Evolutionary conservation across 2,888 invertebrate genomes (phyloP).

Genomic region (Seira sanloemensis): DNA sequence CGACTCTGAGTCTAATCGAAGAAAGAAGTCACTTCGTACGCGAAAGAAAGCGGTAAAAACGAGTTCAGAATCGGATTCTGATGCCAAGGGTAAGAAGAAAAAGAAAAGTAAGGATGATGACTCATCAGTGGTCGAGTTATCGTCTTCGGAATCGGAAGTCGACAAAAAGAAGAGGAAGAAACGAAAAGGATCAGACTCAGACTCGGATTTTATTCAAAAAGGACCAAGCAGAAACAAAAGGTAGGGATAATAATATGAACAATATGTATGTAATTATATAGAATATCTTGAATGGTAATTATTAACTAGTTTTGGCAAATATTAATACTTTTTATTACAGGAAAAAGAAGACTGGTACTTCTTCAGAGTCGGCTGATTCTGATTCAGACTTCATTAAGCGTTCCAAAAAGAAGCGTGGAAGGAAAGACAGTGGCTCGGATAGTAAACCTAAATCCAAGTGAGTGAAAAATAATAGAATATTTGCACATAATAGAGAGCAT

Average conservation of each 20-base stretch:
- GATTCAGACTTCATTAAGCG: neutral
- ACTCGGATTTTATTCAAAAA: slow-evolving; percentile 27
- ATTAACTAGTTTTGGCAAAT: neutral
- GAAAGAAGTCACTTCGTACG: neutral
- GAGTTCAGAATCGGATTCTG: slow-evolving; percentile 34
- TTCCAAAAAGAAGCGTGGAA: slow-evolving; percentile 19
- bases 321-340: neutral
- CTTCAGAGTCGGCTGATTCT: neutral
- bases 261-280: too few relatives aligned
- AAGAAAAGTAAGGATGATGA: neutral
- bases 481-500: too few relatives aligned
- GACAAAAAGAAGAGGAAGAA: slow-evolving; percentile 14
- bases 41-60: slow-evolving; percentile 6
- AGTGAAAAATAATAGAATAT: too few relatives aligned
- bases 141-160: slow-evolving; percentile 22
- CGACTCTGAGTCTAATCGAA: slow-evolving; percentile 1
- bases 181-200: neutral
- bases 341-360: neutral
- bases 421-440: neutral
- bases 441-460: neutral
- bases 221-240: slow-evolving; percentile 28
- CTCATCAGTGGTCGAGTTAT: neutral
- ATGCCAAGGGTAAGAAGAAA: neutral
- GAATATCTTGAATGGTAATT: neutral
- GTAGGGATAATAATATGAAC: too few relatives aligned